phyloP scores from a whole-genome alignment of 2,113 vertebrate species.

The Heloderma charlesbogerti region DNA sequence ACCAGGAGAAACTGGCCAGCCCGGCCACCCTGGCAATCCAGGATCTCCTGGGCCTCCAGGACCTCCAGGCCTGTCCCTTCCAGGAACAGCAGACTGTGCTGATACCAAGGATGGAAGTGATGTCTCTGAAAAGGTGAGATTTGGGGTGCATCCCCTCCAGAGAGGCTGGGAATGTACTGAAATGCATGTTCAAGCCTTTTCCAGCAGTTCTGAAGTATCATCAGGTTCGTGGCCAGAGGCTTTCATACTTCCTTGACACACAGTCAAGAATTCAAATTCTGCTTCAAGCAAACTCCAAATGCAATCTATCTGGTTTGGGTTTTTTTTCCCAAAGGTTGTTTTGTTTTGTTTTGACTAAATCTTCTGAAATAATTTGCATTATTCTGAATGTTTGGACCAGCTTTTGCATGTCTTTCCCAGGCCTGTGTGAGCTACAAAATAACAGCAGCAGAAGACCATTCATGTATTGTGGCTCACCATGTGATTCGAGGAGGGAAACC shows the following conservation, averaged over 20 bases:
- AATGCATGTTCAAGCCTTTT: neutral
- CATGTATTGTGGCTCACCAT: neutral
- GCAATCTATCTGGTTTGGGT: too few species aligned
- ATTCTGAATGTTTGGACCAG: neutral
- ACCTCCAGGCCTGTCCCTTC: neutral
- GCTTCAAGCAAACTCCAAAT: too few species aligned
- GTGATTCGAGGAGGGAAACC: neutral
- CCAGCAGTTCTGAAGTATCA: neutral
- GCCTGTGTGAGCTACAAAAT: too few species aligned
- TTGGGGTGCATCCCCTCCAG: neutral
- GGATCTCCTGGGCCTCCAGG: conserved; percentile 61
- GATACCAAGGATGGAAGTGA: neutral
- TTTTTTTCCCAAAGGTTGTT: neutral
- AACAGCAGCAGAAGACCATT: too few species aligned
- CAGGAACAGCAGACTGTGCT: neutral
- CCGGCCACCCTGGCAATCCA: conserved; percentile 50
- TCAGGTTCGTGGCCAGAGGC: neutral
- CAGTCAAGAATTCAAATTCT: neutral
- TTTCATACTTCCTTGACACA: neutral
- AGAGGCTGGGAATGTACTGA: too few species aligned
- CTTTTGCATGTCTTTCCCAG: neutral
- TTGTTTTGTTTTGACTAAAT: neutral
- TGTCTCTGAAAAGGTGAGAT: conserved; percentile 19
- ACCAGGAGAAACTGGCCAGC: conserved; percentile 62
- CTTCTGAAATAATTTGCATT: neutral